phyloP scores from a whole-genome alignment of 2,113 vertebrate genomes.

The Pycnonotus jocosus region DNA sequence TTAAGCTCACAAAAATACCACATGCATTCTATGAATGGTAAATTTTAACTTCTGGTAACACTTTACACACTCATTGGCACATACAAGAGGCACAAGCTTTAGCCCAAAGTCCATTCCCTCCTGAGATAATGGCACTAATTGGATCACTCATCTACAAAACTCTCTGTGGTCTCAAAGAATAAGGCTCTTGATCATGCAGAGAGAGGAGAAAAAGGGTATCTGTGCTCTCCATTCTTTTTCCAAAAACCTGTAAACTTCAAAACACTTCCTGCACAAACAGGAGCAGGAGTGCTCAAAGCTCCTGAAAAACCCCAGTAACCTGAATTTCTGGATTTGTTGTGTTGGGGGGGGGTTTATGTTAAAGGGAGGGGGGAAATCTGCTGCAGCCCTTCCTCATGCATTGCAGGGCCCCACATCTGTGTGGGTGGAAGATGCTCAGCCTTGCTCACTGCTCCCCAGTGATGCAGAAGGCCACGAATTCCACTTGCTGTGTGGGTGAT shows the following conservation, averaged over 20 bases:
- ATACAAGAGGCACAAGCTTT: background rate
- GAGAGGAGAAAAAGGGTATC: background rate
- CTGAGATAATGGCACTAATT: background rate
- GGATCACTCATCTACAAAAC: background rate
- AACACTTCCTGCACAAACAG: background rate
- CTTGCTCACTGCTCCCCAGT: background rate
- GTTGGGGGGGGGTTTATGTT: no score
- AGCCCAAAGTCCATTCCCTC: background rate
- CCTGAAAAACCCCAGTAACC: background rate
- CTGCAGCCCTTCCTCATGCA: background rate
- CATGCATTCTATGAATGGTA: background rate
- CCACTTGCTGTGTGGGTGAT: background rate
- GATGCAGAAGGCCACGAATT: background rate
- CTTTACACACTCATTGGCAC: background rate
- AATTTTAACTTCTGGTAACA: slow-evolving; percentile 18
- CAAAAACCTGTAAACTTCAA: background rate
- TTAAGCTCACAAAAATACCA: background rate
- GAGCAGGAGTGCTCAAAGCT: background rate
- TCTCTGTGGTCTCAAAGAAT: background rate
- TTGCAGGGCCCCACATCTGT: background rate
- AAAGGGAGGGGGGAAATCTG: background rate
- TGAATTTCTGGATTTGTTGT: background rate
- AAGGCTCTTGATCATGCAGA: background rate
- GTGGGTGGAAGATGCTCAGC: background rate
- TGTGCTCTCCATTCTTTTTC: background rate